Base-by-base conservation (phyloP, 2,888 invertebrate species). In the Plusia festucae region DNA sequence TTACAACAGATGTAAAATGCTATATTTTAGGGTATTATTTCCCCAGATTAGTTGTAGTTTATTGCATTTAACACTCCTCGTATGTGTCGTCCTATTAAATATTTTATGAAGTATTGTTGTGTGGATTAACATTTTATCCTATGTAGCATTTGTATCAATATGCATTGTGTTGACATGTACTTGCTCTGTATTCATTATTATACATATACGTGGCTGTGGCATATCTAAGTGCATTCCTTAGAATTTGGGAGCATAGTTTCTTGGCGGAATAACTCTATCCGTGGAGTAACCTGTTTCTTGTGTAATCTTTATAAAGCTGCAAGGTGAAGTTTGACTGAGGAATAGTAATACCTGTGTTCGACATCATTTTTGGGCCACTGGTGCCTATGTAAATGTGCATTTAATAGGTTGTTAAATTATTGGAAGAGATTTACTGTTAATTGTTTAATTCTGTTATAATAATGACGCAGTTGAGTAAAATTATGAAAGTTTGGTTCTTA, bases 401-500 rank as follows among this genome's bases (percentile, higher is more conserved):
- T 94, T 94, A 94, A 88, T 94, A 93, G 92, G 83, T 93, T 93
- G 93, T 94, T 94, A 93, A 90, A 91, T 86, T 91, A 90, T 88
- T 91, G 88, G 87, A 89, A 91, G 91, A 92, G 85, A 84, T 93
- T 90, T 91, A 93, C 86, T 93, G 93, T 93, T 93, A 90, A 85
- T 91, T 90, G 90, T 93, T 92, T 90, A 87, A 88, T 89, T 89
- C 88, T 89, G 89, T 92, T 92, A 86, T 79, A 71, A 79, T 83
- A 81, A 83, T 84, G 79, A 85, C 85, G 76, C 87, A 85, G 85
- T 90, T 87, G 84, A 82, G 82, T 82, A 74, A 82, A 82, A 83
- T 79, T 69, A 68, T 62, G 57, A 68, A 32, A 20, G 54, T 71
- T 78, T 40, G 62, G 78, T 71, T 77, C 79, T 59, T 74, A 79